Evolutionary conservation across 1,140 invertebrate genomes (phyloP).

Genomic region (Anastatus disparis): DNA sequence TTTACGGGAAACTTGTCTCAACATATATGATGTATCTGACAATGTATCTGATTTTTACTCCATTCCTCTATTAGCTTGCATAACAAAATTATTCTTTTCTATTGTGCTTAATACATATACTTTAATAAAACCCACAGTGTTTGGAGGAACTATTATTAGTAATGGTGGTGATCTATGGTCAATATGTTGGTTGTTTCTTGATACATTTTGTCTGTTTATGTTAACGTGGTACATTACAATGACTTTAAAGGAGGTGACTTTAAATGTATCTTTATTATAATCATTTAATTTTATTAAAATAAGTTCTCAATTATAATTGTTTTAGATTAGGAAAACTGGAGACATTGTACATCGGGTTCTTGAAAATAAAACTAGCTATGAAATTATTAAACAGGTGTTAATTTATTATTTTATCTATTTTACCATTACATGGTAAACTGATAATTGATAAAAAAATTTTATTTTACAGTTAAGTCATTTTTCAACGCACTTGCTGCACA

Average conservation of each 20-base stretch:
- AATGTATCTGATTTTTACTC: conserved; percentile 12
- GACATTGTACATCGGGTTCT: conserved; percentile 8
- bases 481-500: conserved; percentile 7
- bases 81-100: conserved; percentile 2
- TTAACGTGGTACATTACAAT: background rate
- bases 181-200: background rate
- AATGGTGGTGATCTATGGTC: background rate
- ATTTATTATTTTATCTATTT: too few relatives aligned
- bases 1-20: background rate
- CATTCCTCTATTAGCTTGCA: background rate
- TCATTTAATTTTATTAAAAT: background rate
- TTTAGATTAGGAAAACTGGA: conserved; percentile 18
- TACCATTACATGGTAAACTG: too few relatives aligned
- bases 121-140: conserved; percentile 9
- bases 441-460: background rate
- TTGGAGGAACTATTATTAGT: background rate
- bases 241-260: conserved; percentile 12
- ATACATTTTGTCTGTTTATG: background rate
- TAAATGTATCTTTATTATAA: background rate
- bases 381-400: conserved; percentile 5
- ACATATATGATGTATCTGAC: background rate
- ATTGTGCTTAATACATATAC: conserved; percentile 2
- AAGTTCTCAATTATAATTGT: background rate
- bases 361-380: background rate
- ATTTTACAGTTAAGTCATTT: background rate